Percentiles rank a stretch among this genome's conserved stretches.
These are phyloP conservation scores for Battus philenor DNA, from an alignment of 1,140 invertebrate genomes.

Conservation along the genomic window DNA sequence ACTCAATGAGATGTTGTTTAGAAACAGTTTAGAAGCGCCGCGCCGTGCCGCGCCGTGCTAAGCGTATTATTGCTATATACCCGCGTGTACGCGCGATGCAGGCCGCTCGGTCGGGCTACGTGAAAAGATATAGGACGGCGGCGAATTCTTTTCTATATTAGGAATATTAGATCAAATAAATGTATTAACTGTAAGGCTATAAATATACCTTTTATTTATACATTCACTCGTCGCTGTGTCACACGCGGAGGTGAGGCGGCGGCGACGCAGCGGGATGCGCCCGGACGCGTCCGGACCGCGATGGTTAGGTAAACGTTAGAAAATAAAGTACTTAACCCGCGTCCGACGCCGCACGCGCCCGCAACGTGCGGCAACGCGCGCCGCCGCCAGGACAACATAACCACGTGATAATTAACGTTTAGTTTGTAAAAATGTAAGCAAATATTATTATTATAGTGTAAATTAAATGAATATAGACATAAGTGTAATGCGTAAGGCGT, in stretches of 20 bases:
- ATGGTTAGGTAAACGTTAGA: slow-evolving; percentile 16
- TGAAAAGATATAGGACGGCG: slow-evolving; percentile 19
- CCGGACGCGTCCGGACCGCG: neutral
- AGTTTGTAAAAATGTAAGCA: slow-evolving; percentile 39
- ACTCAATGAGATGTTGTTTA: no score
- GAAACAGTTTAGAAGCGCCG: no score
- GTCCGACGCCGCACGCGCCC: no score
- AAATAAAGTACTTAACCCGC: no score
- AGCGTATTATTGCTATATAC: no score
- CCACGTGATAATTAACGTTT: slow-evolving; percentile 58
- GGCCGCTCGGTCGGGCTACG: no score
- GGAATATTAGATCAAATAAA: slow-evolving; percentile 64
- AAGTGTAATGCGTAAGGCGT: no score
- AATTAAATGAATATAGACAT: no score
- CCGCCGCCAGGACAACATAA: slow-evolving; percentile 39
- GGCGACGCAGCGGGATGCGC: neutral
- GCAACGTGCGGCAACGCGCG: slow-evolving; percentile 12
- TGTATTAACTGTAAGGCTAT: slow-evolving; percentile 37
- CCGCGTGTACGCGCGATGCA: no score
- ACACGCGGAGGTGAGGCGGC: no score
- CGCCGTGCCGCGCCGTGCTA: no score
- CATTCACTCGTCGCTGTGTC: slow-evolving; percentile 26
- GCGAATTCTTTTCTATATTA: slow-evolving; percentile 27
- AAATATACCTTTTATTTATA: slow-evolving; percentile 24
- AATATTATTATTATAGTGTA: slow-evolving; percentile 39